Evolutionary conservation across 1,140 invertebrate genomes (phyloP), one percentile per base, ranked within the genome.

Genomic region (Mycetomoellerius zeteki): DNA sequence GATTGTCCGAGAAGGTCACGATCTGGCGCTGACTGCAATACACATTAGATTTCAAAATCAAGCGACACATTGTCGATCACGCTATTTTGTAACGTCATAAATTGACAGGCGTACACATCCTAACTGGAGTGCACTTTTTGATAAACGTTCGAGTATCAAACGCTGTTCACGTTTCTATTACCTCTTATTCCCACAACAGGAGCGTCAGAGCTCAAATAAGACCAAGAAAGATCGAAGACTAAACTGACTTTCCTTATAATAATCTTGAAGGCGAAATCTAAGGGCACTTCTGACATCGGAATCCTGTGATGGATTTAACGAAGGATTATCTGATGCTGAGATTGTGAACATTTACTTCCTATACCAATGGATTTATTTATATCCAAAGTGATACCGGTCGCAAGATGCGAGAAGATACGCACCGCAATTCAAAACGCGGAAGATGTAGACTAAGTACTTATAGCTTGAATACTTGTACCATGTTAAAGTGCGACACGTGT

Each of bases 1-100:
- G 27, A 24, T 30, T 43, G 37, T 43, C 37, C 37, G 50, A 86
- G 58, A 86, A 81, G 76, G 50, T 69, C 72, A 47, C 33, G 43
- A 37, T 58, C 54, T 43, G 21, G 12, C 12, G 47, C 8, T 19
- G 37, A 16, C 47, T 27, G 10, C 30, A 47, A 47, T 62, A 24
- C 5, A 33, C 24, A 14, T 16, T 37, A 4, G 33, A 21, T 56
- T n/a, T 56, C 52, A 56, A 24, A 75, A 60, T 54, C 21, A 14
- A 58, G 12, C n/a, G 43, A 24, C 21, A 16, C 14, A 69, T 21
- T 43, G 12, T 67, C 37, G 43, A 24, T 24, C 24, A 19, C 27
- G 27, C 10, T 30, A 19, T n/a, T 56, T 54, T 56, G 27, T 14
- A 54, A 30, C 37, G 8, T 7, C 33, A 4, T 37, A 65, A 16